Base-by-base conservation (phyloP, 2,113 vertebrate species). In the Callopanchax toddi region DNA sequence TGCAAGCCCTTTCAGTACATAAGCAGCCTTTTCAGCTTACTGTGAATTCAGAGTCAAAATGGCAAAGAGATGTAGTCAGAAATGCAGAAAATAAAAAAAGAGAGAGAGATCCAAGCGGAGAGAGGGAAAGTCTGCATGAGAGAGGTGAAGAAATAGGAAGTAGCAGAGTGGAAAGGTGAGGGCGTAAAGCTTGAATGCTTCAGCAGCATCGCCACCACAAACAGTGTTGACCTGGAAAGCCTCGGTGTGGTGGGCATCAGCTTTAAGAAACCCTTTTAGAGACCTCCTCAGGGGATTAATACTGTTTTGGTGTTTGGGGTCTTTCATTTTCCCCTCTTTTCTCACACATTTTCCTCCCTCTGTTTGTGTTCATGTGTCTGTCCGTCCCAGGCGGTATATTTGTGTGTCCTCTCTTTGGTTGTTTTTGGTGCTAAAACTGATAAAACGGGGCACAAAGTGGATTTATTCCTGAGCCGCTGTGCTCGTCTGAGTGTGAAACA, bases 161-260 rank as follows among this genome's bases (percentile, higher is more conserved):
- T 68, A 86, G 64, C 83, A 69, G 84, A 80, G 83, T 89, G 84
- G 78, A 81, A 86, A 89, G 87, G 82, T 85, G 84, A 84, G 65
- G 71, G 67, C 58, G 73, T 72, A 20, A 74, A 78, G 86, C 79
- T 55, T 84, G 82, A 89, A 89, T 44, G 79, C 86, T 84, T 74
- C 72, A 62, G 71, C 75, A 61, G 63, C 67, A 56, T 39, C 34
- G 65, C 67, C 70, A 78, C 74, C 85, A 79, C 85, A 85, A 90
- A 86, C 83, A 87, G 48, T 69, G 82, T 65, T 87, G 84, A 87
- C 86, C 86, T 83, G 81, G 74, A 84, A 86, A 84, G 67, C 63
- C 64, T 74, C 20, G 59, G 68, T 71, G 67, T 68, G 75, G 54
- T 68, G 80, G 82, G 80, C 86, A 89, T 83, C 67, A 81, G 84